Percentiles rank a stretch among this genome's conserved stretches.
phyloP scores from a whole-genome alignment of 2,797 vertebrate genomes.

The Florisuga fusca region DNA sequence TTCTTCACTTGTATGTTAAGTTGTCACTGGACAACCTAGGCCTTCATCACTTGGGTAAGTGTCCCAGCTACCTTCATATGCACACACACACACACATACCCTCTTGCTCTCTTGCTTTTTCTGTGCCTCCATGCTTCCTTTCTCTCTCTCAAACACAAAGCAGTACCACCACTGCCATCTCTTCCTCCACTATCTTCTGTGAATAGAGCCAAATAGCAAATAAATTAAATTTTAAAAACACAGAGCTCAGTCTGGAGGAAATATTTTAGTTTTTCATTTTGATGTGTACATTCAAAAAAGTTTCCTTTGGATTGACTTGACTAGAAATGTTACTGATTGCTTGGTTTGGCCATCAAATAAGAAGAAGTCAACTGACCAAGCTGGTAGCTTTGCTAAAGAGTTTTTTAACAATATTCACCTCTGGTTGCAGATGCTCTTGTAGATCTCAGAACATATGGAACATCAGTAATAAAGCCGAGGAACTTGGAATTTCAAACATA shows the following conservation, averaged over 20 bases:
- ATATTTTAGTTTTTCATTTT: not conserved
- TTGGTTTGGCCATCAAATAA: not conserved
- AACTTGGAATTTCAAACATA: not conserved
- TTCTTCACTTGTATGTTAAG: not conserved
- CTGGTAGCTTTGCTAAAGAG: not conserved
- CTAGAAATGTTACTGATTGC: not conserved
- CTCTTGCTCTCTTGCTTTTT: not conserved
- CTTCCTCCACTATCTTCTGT: not conserved
- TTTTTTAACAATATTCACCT: not conserved
- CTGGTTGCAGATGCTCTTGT: not conserved
- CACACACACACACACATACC: rapidly evolving
- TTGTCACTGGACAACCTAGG: not conserved
- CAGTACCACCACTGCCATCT: not conserved
- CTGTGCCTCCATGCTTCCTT: not conserved
- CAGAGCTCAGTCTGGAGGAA: not conserved
- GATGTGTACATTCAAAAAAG: not conserved
- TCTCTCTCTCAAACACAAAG: not conserved
- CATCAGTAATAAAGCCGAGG: not conserved
- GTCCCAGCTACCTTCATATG: not conserved
- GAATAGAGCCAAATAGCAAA: not conserved
- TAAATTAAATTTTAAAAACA: not conserved
- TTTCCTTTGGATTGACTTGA: not conserved
- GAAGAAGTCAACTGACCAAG: not conserved
- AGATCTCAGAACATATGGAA: not conserved
- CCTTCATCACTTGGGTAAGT: not conserved